These are phyloP conservation scores for Oenanthe oenanthe DNA, from an alignment of 2,113 vertebrate genomes.

Conservation along the genomic window DNA sequence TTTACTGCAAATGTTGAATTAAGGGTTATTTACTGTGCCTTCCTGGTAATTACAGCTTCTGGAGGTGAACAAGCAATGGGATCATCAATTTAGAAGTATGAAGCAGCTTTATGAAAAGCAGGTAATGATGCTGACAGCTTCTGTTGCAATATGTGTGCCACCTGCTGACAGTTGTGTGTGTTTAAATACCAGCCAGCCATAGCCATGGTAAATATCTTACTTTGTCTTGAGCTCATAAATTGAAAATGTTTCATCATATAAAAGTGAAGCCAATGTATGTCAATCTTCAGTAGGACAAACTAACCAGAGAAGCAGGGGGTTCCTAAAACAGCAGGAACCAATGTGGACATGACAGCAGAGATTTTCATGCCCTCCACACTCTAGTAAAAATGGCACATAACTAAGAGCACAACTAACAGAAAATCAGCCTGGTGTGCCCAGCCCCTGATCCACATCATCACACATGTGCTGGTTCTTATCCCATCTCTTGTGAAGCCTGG, in stretches of 20 bases:
- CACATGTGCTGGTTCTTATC: background rate
- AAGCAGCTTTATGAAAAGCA: slow-evolving; percentile 75
- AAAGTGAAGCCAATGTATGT: background rate
- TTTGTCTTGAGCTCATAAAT: background rate
- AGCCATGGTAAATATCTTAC: background rate
- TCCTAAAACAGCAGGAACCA: background rate
- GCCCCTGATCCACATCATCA: background rate
- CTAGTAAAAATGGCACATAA: background rate
- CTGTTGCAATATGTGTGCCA: background rate
- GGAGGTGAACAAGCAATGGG: slow-evolving; percentile 79
- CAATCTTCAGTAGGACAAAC: background rate
- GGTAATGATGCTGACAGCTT: slow-evolving; percentile 51
- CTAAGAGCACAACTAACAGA: background rate
- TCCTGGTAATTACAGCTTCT: slow-evolving; percentile 76
- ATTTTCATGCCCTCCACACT: background rate
- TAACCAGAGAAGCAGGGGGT: background rate
- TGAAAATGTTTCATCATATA: background rate
- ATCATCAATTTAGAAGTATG: slow-evolving; percentile 77
- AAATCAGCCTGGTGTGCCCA: background rate
- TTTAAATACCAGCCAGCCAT: background rate
- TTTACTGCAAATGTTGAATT: background rate
- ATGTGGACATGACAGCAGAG: background rate
- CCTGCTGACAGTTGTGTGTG: background rate
- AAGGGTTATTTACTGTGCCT: slow-evolving; percentile 14
- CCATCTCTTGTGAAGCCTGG: background rate